Conservation (phyloP, 92 coral and sea anemone genomes). For the Palythoa heliodiscus region DNA sequence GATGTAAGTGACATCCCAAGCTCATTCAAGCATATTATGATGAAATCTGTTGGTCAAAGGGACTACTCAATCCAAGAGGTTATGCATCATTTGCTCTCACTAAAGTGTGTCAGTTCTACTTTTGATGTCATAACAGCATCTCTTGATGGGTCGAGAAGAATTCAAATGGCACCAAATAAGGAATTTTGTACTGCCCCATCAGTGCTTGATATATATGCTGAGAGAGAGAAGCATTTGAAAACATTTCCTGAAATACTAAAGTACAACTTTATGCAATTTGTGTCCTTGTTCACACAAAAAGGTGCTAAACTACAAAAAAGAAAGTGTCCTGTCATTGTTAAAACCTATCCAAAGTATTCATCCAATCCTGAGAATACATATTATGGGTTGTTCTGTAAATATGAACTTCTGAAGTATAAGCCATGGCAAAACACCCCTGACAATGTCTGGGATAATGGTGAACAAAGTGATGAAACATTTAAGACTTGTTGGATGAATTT, state of each 20-base stretch:
- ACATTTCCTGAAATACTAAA: background rate
- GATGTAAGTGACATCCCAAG: slow-evolving; percentile 22
- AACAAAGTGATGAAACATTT: slow-evolving; percentile 36
- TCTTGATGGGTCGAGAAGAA: slow-evolving; percentile 24
- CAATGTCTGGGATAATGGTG: slow-evolving; percentile 11
- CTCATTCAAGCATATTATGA: slow-evolving; percentile 45
- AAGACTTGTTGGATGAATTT: slow-evolving; percentile 39
- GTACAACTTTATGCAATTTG: slow-evolving; percentile 34
- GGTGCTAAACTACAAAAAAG: slow-evolving; percentile 22
- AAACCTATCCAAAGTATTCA: background rate
- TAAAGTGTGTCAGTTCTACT: slow-evolving; percentile 34
- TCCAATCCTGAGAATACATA: background rate
- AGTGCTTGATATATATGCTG: background rate
- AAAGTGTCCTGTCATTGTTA: slow-evolving; percentile 10
- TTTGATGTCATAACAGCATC: slow-evolving; percentile 28
- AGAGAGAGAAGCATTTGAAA: slow-evolving; percentile 14
- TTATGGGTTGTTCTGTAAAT: background rate
- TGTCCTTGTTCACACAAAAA: slow-evolving; percentile 16
- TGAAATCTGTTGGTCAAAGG: slow-evolving; percentile 53
- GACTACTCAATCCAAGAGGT: slow-evolving; percentile 53
- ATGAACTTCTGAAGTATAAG: slow-evolving; percentile 40
- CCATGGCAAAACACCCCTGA: slow-evolving; percentile 27
- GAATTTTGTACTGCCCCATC: background rate
- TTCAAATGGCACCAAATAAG: background rate
- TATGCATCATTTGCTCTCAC: slow-evolving; percentile 52